Conservation (phyloP, 2,113 vertebrate genomes). For the Asarcornis scutulata region DNA sequence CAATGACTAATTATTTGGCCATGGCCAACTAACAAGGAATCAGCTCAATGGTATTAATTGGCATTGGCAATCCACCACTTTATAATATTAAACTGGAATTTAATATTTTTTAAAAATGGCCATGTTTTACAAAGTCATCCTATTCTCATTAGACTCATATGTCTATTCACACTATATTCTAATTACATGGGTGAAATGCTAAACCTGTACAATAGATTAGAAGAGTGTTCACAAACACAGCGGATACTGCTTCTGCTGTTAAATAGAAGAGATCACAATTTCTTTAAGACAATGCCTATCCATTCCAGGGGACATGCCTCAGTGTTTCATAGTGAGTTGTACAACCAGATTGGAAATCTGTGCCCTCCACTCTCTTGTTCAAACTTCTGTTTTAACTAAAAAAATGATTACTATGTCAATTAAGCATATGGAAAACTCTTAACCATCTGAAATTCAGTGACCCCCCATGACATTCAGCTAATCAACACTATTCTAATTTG, state of each 20-base stretch:
- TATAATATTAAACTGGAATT: neutral
- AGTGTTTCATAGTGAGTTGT: neutral
- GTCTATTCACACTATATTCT: neutral
- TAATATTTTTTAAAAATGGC: neutral
- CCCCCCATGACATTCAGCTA: neutral
- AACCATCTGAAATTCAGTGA: neutral
- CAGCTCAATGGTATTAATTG: neutral
- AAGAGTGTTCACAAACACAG: neutral
- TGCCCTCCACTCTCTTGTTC: neutral
- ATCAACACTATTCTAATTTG: conserved; percentile 20
- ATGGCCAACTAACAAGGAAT: neutral
- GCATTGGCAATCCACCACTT: neutral
- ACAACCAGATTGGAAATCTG: neutral
- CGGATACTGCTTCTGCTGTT: neutral
- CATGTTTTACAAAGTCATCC: neutral
- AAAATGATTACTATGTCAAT: neutral
- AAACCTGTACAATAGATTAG: neutral
- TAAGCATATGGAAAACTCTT: neutral
- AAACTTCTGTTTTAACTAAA: neutral
- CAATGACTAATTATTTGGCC: neutral
- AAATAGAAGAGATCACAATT: neutral
- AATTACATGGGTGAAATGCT: neutral
- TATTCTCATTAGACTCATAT: neutral
- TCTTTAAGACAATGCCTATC: neutral
- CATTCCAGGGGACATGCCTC: neutral